Evolutionary conservation across 1,140 invertebrate genomes (phyloP).

Genomic region (Sitophilus oryzae): DNA sequence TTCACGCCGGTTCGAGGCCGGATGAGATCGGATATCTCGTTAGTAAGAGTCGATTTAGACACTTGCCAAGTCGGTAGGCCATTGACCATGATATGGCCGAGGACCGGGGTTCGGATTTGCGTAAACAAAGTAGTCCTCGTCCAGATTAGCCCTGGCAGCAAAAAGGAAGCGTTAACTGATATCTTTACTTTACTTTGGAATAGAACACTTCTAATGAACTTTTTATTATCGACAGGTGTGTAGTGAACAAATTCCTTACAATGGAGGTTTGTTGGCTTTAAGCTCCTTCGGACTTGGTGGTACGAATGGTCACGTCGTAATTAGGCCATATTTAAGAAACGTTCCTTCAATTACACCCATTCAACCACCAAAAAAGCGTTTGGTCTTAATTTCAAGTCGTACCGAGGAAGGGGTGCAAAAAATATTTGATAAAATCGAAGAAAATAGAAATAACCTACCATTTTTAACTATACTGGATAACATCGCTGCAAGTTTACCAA

Average conservation of each 20-base stretch:
- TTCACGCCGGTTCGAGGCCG: no score
- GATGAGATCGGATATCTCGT: no score
- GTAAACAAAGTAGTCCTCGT: no score
- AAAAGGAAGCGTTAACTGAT: no score
- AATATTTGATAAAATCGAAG: constrained; percentile 58
- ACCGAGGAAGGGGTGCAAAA: constrained; percentile 71
- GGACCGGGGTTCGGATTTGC: no score
- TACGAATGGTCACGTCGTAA: constrained; percentile 59
- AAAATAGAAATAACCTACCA: constrained; percentile 42
- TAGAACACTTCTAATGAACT: neutral
- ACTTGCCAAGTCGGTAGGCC: no score
- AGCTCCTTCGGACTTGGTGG: constrained; percentile 57
- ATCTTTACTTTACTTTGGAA: no score
- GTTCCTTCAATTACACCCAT: constrained; percentile 55
- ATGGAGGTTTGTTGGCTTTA: constrained; percentile 47
- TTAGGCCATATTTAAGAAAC: constrained; percentile 49
- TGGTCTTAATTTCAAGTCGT: constrained; percentile 61
- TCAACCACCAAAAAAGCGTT: neutral
- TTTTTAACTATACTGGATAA: constrained; percentile 70
- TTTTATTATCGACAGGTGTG: neutral
- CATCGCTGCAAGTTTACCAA: constrained; percentile 57
- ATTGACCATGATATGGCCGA: no score
- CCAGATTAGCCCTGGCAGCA: no score
- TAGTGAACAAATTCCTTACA: constrained; percentile 32
- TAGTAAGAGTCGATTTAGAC: no score